Base-by-base conservation (phyloP, 2,888 invertebrate species). In the Nephrocerus scutellatus region DNA sequence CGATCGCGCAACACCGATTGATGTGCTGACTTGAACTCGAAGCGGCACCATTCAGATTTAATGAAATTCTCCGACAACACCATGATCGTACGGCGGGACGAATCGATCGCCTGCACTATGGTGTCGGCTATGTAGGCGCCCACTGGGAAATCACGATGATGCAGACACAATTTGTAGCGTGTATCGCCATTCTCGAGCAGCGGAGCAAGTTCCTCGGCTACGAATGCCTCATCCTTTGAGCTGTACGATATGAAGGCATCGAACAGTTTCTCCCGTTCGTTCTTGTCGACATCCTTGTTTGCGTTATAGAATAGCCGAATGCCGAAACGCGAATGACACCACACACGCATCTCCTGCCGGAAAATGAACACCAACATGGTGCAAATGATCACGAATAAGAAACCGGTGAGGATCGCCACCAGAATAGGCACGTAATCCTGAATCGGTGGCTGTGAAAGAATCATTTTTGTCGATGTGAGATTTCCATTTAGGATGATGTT, bases 221-320 rank as follows among this genome's bases (percentile, higher is more conserved):
- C 90, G 67, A 91, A 92, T 19, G 81, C 78, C 61, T 92, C 90
- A 68, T 95, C 93, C 67, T 90, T 87, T 41, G 86, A 85, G 59
- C 89, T 88, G 71, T 96, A 96, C 58, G 90, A 88, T 49, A 97
- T 82, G 71, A 95, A 96, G 42, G 92, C 93, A 70, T 96, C 96
- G 68, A 89, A 95, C 32, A 90, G 76, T 58, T 89, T 82, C 70
- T 87, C 86, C 64, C 82, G 82, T 66, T 84, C 83, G 56, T 81
- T 81, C 66, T 82, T 82, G 55, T 87, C 86, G 57, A 86, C 83
- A 56, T 84, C 84, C 46, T 80, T 77, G 41, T 63, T 60, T 21
- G 81, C 79, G 20, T 63, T 66, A 46, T 84, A 85, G 84, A 75
- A 89, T 79, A 67, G 85, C 68, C 57, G 87, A 70, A 53, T 87